Evolutionary conservation across 2,797 vertebrate species (phyloP).

Genomic region (Acipenser transmontanus): DNA sequence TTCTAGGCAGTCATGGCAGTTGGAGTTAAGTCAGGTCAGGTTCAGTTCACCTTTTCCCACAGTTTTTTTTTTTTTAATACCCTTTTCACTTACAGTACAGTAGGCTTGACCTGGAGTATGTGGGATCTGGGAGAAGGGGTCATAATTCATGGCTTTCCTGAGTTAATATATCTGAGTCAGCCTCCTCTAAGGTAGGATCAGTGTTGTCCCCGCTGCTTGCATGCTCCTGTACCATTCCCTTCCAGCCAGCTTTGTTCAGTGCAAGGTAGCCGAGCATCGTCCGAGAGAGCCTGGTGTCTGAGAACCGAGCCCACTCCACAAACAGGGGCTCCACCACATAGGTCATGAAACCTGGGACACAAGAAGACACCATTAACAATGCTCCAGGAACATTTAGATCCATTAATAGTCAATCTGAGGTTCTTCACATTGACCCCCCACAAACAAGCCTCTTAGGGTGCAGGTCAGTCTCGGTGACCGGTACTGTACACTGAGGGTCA

Average conservation of each 20-base stretch:
- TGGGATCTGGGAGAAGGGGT: slow-evolving; percentile 52
- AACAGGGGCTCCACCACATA: slow-evolving; percentile 94
- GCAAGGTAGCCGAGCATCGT: slow-evolving; percentile 95
- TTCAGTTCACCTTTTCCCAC: slow-evolving; percentile 29
- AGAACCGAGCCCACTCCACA: slow-evolving; percentile 91
- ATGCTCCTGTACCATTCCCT: slow-evolving; percentile 72
- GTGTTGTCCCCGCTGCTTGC: slow-evolving; percentile 43
- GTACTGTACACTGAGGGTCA: too few species aligned
- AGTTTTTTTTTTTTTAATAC: slow-evolving; percentile 14
- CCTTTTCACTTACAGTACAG: slow-evolving; percentile 29
- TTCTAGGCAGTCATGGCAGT: slow-evolving; percentile 57
- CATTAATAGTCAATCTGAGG: too few species aligned
- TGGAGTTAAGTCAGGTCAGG: slow-evolving; percentile 32
- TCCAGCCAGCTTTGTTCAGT: slow-evolving; percentile 96
- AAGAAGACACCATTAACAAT: neutral
- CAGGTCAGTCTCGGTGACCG: too few species aligned
- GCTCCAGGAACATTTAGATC: too few species aligned
- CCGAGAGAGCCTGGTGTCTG: slow-evolving; percentile 86
- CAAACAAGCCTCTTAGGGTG: too few species aligned
- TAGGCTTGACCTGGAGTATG: too few species aligned
- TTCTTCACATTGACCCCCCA: too few species aligned
- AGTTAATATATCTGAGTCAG: slow-evolving; percentile 88
- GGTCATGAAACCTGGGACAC: slow-evolving; percentile 83
- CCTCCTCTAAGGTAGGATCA: slow-evolving; percentile 57
- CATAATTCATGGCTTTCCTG: slow-evolving; percentile 86